These are phyloP conservation scores for Calameuta idolon DNA, from an alignment of 2,888 invertebrate genomes.

Conservation along the genomic window DNA sequence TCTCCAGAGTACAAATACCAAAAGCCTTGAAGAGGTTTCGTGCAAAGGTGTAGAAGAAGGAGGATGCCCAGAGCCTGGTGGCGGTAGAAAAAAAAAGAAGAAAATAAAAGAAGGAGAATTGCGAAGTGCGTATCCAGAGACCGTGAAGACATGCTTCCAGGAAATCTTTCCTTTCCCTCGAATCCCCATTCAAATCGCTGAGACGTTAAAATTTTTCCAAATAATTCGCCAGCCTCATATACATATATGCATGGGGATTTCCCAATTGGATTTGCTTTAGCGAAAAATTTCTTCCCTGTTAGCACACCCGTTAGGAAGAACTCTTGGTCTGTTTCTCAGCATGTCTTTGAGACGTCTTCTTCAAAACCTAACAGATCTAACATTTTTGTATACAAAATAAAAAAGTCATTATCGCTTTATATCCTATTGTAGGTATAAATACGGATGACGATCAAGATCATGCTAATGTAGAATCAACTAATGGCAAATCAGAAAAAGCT, in stretches of 20 bases:
- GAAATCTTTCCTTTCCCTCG: constrained; percentile 56
- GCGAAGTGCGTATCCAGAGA: constrained; percentile 61
- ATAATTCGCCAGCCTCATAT: neutral
- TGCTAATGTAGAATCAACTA: neutral
- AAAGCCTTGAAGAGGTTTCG: constrained; percentile 30
- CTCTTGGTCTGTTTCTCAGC: neutral
- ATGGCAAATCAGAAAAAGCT: neutral
- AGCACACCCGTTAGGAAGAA: neutral
- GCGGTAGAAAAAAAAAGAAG: neutral
- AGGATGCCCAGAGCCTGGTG: constrained; percentile 4
- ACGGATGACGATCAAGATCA: neutral
- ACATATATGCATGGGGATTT: neutral
- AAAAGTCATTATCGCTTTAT: neutral
- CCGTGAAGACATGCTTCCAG: constrained; percentile 65
- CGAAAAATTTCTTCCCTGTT: neutral
- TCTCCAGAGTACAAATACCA: neutral
- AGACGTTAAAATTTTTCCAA: neutral
- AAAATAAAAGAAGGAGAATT: constrained; percentile 49
- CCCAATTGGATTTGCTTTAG: neutral
- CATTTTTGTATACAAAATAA: neutral
- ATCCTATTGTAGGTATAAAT: neutral
- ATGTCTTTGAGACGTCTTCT: neutral
- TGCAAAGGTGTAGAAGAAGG: constrained; percentile 25
- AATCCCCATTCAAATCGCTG: constrained; percentile 26
- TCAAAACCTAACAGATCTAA: neutral